Evolutionary conservation across 2,888 invertebrate genomes (phyloP).

Genomic region (Amitus sp.): DNA sequence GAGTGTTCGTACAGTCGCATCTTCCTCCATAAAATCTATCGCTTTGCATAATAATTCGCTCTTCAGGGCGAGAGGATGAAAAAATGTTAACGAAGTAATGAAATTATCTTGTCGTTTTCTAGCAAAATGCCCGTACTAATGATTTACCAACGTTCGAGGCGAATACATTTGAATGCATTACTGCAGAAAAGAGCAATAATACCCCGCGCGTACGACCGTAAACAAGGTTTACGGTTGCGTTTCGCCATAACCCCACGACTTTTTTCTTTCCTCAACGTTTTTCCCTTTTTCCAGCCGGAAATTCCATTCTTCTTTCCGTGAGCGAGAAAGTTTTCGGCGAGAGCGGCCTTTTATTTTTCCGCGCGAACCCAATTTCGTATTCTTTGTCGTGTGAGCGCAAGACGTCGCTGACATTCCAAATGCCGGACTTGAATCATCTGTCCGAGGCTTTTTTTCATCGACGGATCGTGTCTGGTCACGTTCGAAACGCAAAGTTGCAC

Average conservation of each 20-base stretch:
- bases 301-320: too few relatives aligned
- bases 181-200: neutral
- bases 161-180: conserved; percentile 6
- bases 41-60: conserved; percentile 1
- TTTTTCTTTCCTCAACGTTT: neutral
- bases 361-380: conserved; percentile 47
- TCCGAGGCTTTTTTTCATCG: conserved; percentile 50
- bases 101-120: neutral
- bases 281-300: too few relatives aligned
- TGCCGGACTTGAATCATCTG: conserved; percentile 51
- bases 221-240: conserved; percentile 1
- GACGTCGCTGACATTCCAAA: conserved; percentile 54
- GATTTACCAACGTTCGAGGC: conserved; percentile 5
- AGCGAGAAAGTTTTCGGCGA: too few relatives aligned
- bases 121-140: conserved; percentile 1
- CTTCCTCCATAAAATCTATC: conserved; percentile 3
- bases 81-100: conserved; percentile 2
- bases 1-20: neutral
- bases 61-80: neutral
- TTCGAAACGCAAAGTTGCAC: conserved; percentile 48
- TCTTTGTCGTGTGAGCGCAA: conserved; percentile 43
- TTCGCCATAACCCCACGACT: neutral
- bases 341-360: conserved; percentile 21
- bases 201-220: neutral
- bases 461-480: conserved; percentile 59